Conservation (phyloP, 1,140 invertebrate species). For the Halesus radiatus region DNA sequence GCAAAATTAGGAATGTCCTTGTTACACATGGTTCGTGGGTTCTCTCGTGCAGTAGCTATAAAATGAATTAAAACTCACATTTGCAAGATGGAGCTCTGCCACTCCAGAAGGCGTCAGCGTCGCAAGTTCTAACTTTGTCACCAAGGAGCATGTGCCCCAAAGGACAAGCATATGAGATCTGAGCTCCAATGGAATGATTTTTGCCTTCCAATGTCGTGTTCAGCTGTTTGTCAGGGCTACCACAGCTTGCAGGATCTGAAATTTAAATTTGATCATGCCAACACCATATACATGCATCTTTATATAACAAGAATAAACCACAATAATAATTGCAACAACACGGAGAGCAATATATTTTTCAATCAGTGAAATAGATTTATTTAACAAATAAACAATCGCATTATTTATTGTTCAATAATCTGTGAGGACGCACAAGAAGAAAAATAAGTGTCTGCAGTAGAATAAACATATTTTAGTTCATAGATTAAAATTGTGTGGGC, state of each 20-base stretch:
- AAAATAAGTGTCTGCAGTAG: no score
- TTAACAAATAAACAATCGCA: no score
- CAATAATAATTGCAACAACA: not conserved
- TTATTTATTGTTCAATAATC: no score
- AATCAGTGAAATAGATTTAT: no score
- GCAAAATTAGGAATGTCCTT: no score
- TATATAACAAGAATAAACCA: not conserved
- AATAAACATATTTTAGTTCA: no score
- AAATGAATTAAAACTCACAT: slow-evolving; percentile 73
- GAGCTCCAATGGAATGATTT: slow-evolving; percentile 78
- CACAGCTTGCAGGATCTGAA: slow-evolving; percentile 86
- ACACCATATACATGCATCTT: not conserved
- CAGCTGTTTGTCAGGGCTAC: slow-evolving; percentile 86
- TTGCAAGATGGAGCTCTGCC: slow-evolving; percentile 84
- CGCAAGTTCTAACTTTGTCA: slow-evolving; percentile 77
- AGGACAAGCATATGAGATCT: slow-evolving; percentile 85
- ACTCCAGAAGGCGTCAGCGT: slow-evolving; percentile 84
- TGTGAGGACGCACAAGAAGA: no score
- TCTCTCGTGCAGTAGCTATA: no score
- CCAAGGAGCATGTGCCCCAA: slow-evolving; percentile 88
- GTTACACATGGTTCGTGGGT: no score
- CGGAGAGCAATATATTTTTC: no score
- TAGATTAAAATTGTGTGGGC: no score
- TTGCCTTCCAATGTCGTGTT: slow-evolving; percentile 86
- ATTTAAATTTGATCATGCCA: slow-evolving; percentile 52